phyloP scores from a whole-genome alignment of 2,888 invertebrate species.

The Poecilus cupreus region DNA sequence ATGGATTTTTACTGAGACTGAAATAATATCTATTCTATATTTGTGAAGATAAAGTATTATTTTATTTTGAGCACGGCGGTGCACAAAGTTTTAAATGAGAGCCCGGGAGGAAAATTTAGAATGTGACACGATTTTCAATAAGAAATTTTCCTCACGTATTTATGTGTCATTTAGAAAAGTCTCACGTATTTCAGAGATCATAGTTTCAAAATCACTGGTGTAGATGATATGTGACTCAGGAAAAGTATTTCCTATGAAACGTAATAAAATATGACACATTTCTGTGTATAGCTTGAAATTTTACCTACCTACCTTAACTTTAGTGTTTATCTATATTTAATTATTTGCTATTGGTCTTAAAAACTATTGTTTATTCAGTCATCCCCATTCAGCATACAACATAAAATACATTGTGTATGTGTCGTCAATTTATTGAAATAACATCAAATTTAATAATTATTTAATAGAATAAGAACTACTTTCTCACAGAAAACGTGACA shows the following conservation, averaged over 20 bases:
- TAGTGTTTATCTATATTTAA: no score
- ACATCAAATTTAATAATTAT: no score
- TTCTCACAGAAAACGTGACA: no score
- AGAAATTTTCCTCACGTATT: conserved; percentile 47
- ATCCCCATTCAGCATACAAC: no score
- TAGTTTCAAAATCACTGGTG: conserved; percentile 44
- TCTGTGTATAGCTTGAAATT: no score
- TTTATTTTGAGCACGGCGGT: conserved; percentile 19
- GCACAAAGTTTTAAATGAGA: conserved; percentile 43
- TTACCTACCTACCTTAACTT: no score
- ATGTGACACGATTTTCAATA: conserved; percentile 45
- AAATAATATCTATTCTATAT: not conserved
- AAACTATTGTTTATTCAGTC: no score
- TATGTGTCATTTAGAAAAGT: conserved; percentile 40
- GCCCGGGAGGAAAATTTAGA: conserved; percentile 27
- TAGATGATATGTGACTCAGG: conserved; percentile 42
- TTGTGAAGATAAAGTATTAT: conserved; percentile 1
- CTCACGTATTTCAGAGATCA: conserved; percentile 43
- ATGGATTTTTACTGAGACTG: not conserved
- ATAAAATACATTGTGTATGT: no score
- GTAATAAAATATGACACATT: no score
- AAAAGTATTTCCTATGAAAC: conserved; percentile 15
- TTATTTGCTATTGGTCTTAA: no score
- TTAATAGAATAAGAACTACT: no score
- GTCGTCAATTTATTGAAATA: no score